These are phyloP conservation scores for Bilobella aurantiaca DNA, from an alignment of 1,140 invertebrate genomes.

Conservation along the genomic window DNA sequence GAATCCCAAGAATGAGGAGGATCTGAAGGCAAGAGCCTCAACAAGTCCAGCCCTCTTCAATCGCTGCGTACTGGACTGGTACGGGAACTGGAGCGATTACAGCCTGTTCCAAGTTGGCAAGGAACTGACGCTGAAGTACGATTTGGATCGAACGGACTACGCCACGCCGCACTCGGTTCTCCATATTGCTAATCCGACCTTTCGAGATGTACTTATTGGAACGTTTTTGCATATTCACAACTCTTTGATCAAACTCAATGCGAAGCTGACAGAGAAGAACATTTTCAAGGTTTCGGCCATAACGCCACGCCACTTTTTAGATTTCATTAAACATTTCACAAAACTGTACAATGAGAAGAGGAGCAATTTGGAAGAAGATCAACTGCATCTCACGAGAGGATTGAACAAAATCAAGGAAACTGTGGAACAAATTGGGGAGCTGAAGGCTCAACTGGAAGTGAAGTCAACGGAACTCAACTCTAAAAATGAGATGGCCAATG, in stretches of 20 bases:
- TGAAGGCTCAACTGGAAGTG: constrained; percentile 95
- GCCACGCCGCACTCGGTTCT: constrained; percentile 62
- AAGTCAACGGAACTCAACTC: constrained; percentile 67
- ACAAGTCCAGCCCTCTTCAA: constrained; percentile 99
- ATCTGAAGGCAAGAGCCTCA: constrained; percentile 92
- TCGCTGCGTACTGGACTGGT: constrained; percentile 99
- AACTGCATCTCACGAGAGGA: constrained; percentile 96
- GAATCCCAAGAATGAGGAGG: constrained; percentile 92
- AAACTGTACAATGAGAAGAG: constrained; percentile 96
- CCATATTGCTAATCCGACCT: constrained; percentile 61
- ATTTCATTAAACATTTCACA: constrained; percentile 99
- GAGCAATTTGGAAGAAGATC: constrained; percentile 95
- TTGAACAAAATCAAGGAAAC: constrained; percentile 98
- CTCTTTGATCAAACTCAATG: constrained; percentile 88
- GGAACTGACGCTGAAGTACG: constrained; percentile 50
- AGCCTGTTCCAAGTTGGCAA: constrained; percentile 77
- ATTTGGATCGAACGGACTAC: constrained; percentile 72
- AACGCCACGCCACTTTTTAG: constrained; percentile 94
- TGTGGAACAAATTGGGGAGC: constrained; percentile 97
- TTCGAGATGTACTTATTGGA: constrained; percentile 93
- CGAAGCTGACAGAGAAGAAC: constrained; percentile 65
- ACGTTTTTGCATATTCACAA: constrained; percentile 97
- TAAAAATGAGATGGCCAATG: constrained; percentile 98
- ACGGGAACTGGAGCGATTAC: constrained; percentile 98
- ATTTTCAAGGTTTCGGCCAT: constrained; percentile 93